Conservation (phyloP, 2,888 invertebrate species). For the Plebejus melissa region DNA sequence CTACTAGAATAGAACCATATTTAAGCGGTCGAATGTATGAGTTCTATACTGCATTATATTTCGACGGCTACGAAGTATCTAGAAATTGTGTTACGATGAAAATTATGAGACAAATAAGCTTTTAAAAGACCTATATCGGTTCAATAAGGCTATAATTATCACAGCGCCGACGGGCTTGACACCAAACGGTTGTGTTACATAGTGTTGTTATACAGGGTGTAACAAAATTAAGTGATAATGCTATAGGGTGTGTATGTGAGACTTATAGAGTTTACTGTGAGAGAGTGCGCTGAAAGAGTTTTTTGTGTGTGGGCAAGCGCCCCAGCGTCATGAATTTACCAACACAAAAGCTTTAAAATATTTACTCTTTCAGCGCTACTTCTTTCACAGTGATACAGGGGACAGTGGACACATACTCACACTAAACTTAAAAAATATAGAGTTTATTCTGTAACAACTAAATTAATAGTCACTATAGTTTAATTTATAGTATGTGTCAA, state of each 20-base stretch:
- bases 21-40: not conserved
- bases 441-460: too few relatives aligned
- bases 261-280: too few relatives aligned
- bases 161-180: constrained; percentile 51
- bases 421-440: too few relatives aligned
- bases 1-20: too few relatives aligned
- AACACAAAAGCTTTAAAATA: too few relatives aligned
- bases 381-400: too few relatives aligned
- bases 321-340: too few relatives aligned
- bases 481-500: not conserved
- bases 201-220: not conserved
- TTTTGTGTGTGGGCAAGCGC: too few relatives aligned
- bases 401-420: too few relatives aligned
- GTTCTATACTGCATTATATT: not conserved
- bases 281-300: too few relatives aligned
- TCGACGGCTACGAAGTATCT: not conserved
- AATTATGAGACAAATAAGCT: constrained; percentile 5
- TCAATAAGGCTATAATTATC: constrained; percentile 57
- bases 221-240: not conserved
- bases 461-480: too few relatives aligned
- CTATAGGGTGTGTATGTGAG: not conserved
- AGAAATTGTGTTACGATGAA: constrained; percentile 5
- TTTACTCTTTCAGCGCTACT: too few relatives aligned
- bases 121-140: constrained; percentile 22
- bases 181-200: constrained; percentile 52